These are phyloP conservation scores for Aspidiotus rigidus DNA, from an alignment of 2,888 invertebrate genomes.

Conservation along the genomic window DNA sequence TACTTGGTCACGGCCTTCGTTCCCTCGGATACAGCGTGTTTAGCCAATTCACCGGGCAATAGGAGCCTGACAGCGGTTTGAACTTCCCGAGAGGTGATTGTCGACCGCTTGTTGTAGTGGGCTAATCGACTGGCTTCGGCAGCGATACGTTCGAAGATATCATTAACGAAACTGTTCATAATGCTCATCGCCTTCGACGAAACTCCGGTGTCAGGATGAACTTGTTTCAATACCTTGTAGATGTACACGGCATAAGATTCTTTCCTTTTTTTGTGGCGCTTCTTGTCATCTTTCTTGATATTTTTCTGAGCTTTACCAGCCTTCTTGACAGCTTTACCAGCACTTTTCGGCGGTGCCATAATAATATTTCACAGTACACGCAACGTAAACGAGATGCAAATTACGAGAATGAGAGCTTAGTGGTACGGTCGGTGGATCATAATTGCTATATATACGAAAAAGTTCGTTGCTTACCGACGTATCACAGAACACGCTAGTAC, in stretches of 20 bases:
- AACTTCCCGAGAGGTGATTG: conserved; percentile 60
- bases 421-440: background rate
- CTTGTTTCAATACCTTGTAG: conserved; percentile 54
- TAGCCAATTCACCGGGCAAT: conserved; percentile 62
- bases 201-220: conserved; percentile 57
- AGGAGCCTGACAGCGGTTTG: conserved; percentile 58
- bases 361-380: conserved; percentile 40
- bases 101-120: conserved; percentile 52
- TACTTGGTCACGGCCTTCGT: conserved; percentile 56
- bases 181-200: conserved; percentile 61
- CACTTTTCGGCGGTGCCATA: conserved; percentile 29
- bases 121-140: conserved; percentile 56
- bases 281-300: conserved; percentile 44
- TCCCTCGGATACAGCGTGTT: conserved; percentile 60
- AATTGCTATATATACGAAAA: too few relatives aligned
- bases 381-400: background rate
- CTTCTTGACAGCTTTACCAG: conserved; percentile 25
- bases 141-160: conserved; percentile 63
- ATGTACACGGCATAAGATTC: conserved; percentile 51
- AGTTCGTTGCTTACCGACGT: too few relatives aligned
- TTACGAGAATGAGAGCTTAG: background rate
- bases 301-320: conserved; percentile 22
- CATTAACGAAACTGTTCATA: conserved; percentile 66
- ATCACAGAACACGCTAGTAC: too few relatives aligned
- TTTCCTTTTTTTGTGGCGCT: conserved; percentile 50